Conservation (phyloP, 2,888 invertebrate genomes). For the Ischnura elegans region DNA sequence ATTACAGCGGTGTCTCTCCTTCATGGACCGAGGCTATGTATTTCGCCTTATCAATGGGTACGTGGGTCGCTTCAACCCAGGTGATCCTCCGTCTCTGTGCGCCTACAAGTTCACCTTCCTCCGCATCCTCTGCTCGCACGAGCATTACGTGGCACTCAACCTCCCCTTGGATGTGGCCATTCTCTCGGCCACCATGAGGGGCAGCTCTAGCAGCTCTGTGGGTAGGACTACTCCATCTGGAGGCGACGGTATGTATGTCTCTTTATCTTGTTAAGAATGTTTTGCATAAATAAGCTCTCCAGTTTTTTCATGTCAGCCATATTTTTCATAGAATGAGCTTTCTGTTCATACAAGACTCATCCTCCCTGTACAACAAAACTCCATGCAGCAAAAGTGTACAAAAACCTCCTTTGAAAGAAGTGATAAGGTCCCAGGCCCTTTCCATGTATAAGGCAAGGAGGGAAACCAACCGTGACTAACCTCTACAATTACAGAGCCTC, state of each 20-base stretch:
- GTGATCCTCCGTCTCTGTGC: constrained; percentile 89
- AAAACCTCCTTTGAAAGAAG: too few relatives aligned
- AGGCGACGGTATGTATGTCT: constrained; percentile 48
- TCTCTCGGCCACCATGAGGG: background rate
- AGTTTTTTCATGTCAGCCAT: too few relatives aligned
- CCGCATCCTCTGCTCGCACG: constrained; percentile 94
- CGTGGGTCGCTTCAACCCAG: constrained; percentile 90
- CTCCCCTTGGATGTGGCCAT: constrained; percentile 85
- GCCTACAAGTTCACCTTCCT: constrained; percentile 96
- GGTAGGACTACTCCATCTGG: constrained; percentile 17
- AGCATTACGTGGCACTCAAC: constrained; percentile 96
- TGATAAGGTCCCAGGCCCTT: too few relatives aligned
- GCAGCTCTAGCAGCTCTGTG: background rate
- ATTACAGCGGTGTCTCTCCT: constrained; percentile 89
- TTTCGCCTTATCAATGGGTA: constrained; percentile 93
- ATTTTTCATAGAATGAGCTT: too few relatives aligned
- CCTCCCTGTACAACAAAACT: too few relatives aligned
- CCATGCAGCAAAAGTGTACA: too few relatives aligned
- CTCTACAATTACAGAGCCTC: too few relatives aligned
- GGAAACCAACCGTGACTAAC: too few relatives aligned
- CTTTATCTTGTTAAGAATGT: constrained; percentile 57
- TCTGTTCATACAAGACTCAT: too few relatives aligned
- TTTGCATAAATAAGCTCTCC: too few relatives aligned
- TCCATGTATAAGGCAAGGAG: too few relatives aligned
- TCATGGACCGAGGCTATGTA: constrained; percentile 96